Percentiles rank a stretch among this genome's conserved stretches.
Evolutionary conservation across 2,888 invertebrate species (phyloP).

Genomic region (Petrolisthes manimaculis): DNA sequence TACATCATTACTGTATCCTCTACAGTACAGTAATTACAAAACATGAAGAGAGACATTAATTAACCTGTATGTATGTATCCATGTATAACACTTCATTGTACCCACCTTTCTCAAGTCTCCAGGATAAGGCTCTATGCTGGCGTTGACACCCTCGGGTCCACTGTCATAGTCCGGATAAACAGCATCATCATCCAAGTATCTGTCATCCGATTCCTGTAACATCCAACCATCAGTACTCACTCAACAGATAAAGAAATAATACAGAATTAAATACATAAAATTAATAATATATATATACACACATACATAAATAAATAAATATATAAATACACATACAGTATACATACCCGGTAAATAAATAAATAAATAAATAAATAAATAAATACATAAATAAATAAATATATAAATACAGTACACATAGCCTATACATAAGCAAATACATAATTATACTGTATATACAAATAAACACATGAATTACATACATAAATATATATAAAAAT

Average conservation of each 20-base stretch:
- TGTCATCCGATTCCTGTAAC: conserved; percentile 62
- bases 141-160: conserved; percentile 60
- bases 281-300: background rate
- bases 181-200: conserved; percentile 49
- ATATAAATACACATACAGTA: conserved; percentile 9
- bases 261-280: background rate
- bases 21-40: conserved; percentile 25
- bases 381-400: too few species aligned
- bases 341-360: too few species aligned
- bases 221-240: too few species aligned
- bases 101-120: conserved; percentile 66
- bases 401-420: too few species aligned
- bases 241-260: background rate
- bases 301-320: background rate
- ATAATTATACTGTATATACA: too few species aligned
- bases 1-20: too few species aligned
- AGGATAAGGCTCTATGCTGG: conserved; percentile 64
- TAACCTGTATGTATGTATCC: background rate
- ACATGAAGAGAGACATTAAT: conserved; percentile 20
- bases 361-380: too few species aligned
- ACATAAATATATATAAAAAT: too few species aligned
- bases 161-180: conserved; percentile 61
- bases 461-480: too few species aligned
- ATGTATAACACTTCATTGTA: background rate
- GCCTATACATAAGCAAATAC: too few species aligned